Evolutionary conservation across 1,140 invertebrate species (phyloP), one percentile per base, ranked within the genome.

Genomic region (Andrena cerasifolii): DNA sequence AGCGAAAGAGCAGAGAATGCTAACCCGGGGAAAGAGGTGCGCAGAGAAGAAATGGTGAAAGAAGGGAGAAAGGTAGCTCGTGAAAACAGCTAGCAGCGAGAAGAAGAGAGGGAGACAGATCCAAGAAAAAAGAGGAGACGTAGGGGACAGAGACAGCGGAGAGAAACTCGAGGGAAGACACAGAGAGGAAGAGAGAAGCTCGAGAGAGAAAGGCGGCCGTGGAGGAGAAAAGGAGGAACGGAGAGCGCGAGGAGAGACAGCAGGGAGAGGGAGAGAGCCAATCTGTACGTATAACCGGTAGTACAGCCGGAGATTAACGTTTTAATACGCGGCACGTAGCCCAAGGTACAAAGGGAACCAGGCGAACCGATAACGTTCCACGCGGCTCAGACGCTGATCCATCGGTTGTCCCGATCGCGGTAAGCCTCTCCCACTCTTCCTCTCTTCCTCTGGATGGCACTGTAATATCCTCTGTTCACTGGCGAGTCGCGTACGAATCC

Each of bases 281-380:
- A 86, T 88, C 73, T 83, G 71, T 86, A 88, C 79, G 78, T 87
- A 88, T 87, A 90, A 90, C 89, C 87, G 86, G 86, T 90, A 89
- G 87, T 89, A 83, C 82, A 82, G 74, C 75, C 53, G 78, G 75
- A 86, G 87, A 90, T 90, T 89, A 91, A 90, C 88, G 84, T 90
- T 90, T 90, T 88, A 90, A 90, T 90, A 89, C 74, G 78, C 82
- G 71, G 77, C 82, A 71, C 73, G 81, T 80, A 84, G 82, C 80
- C 80, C 58, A 54, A 68, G 66, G 59, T 73, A 67, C 79, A 84
- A 83, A 88, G 82, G 74, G 72, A 78, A 67, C 68, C 79, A 68
- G 72, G 71, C 76, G 63, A 26, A 21, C 31, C 75, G 86, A 89
- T 89, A 83, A 82, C 53, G 65, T 80, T 68, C 45, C 53, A 43